Percentiles rank a stretch among this genome's conserved stretches.
Evolutionary conservation across 2,888 invertebrate species (phyloP).

Genomic region (Thysanoteuthis rhombus): DNA sequence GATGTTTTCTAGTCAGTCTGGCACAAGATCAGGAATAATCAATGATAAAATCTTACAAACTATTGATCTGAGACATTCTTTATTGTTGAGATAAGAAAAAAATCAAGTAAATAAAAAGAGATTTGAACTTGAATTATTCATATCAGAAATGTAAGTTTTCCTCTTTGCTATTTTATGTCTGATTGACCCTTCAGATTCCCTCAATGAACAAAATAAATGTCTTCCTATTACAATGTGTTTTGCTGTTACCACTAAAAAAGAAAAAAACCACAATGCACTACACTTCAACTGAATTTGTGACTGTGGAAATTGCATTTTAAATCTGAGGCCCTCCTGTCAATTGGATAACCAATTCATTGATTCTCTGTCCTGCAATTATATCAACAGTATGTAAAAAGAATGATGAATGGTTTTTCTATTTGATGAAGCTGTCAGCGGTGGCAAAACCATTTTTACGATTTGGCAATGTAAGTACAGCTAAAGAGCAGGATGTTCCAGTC

Average conservation of each 20-base stretch:
- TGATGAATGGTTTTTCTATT: slow-evolving; percentile 12
- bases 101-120: no score
- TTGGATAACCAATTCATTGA: background rate
- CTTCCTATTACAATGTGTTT: background rate
- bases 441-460: background rate
- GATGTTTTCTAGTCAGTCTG: no score
- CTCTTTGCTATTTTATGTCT: no score
- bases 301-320: background rate
- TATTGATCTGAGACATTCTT: no score
- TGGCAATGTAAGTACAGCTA: background rate
- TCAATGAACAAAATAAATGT: background rate
- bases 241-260: background rate
- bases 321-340: background rate
- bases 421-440: background rate
- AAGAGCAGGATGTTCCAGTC: background rate
- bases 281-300: background rate
- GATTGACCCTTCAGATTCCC: no score
- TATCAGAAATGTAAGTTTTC: no score
- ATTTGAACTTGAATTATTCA: no score
- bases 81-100: no score
- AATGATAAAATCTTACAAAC: no score
- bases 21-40: no score
- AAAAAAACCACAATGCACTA: background rate
- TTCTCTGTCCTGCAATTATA: background rate
- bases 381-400: background rate